Percentiles rank a stretch among this genome's conserved stretches.
phyloP scores from a whole-genome alignment of 2,888 invertebrate genomes.

The Drosophila leonis region DNA sequence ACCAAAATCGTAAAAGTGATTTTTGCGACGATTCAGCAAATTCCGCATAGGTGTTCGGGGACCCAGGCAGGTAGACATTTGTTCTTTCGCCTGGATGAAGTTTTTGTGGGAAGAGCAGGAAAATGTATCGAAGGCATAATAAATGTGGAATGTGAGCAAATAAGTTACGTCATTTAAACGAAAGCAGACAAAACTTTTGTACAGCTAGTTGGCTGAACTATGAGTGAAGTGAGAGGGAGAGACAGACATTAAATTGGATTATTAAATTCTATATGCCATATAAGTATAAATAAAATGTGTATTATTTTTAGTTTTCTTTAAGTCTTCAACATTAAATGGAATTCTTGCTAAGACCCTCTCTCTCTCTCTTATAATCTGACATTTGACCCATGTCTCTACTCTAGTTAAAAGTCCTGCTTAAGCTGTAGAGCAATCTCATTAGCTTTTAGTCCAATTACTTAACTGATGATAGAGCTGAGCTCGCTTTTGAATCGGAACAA shows the following conservation, averaged over 20 bases:
- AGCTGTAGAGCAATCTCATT: conserved; percentile 33
- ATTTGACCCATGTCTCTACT: neutral
- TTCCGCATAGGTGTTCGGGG: conserved; percentile 48
- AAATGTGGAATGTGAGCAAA: conserved; percentile 48
- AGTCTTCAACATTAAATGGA: neutral
- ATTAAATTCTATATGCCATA: conserved; percentile 5
- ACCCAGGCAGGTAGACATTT: conserved; percentile 30
- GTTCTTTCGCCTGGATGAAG: conserved; percentile 30
- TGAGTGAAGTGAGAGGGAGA: neutral
- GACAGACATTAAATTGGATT: neutral
- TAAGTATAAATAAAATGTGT: neutral
- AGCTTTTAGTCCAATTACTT: conserved; percentile 47
- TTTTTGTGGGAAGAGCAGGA: conserved; percentile 26
- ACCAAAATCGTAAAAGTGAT: conserved; percentile 81
- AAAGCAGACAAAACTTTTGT: neutral
- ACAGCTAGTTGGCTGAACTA: neutral
- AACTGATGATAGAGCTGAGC: conserved; percentile 24
- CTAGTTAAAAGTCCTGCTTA: neutral
- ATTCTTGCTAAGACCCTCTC: too few species aligned
- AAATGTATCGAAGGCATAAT: conserved; percentile 41
- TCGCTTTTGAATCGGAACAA: conserved; percentile 21
- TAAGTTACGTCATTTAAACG: conserved; percentile 47
- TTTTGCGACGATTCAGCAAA: conserved; percentile 77
- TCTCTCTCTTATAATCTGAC: neutral
- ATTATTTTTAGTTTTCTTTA: neutral